Evolutionary conservation across 2,113 vertebrate species (phyloP), one percentile per base, ranked within the genome.

Genomic region (Otis tarda): DNA sequence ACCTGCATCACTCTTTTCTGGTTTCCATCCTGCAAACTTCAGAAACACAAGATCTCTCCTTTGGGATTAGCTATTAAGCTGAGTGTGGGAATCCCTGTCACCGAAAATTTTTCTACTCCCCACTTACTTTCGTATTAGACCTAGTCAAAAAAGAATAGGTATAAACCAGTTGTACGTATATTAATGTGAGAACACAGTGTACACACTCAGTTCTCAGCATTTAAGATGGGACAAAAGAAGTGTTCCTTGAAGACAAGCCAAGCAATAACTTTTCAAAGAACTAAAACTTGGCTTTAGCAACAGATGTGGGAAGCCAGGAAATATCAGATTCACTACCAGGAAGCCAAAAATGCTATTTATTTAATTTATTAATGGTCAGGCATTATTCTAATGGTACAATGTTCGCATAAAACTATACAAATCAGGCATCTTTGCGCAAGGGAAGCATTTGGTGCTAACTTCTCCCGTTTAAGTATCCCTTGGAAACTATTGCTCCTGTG

Each of bases 261-360:
- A 85, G 76, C 70, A 91, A 50, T 77, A 94, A 93, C 79, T 88
- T 93, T 90, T 95, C 90, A 95, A 92, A 96, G 85, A 96, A 94
- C 75, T 91, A 90, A 79, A 90, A 90, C 85, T 91, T 96, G 94
- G 94, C 93, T 74, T 94, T 69, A 88, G 45, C 28, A 61, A 83
- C 25, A 83, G 64, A 85, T 67, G 78, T 39, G 25, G 74, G 61
- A 95, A 94, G 95, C 92, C 93, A 96, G 85, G 47, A 94, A 96
- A 83, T 82, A 96, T 79, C 87, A 74, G 14, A 94, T 93, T 80
- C 84, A 77, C 85, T 80, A 87, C 67, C 70, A 80, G 31, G 67
- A 90, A 93, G 87, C 93, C 92, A 97, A 97, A 94, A 93, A 69
- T 33, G 74, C 45, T 93, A 90, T 96, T 95, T 91, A 94, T 95